Evolutionary conservation across 2,797 vertebrate genomes (phyloP).

Genomic region (Oryzias dopingdopingensis): DNA sequence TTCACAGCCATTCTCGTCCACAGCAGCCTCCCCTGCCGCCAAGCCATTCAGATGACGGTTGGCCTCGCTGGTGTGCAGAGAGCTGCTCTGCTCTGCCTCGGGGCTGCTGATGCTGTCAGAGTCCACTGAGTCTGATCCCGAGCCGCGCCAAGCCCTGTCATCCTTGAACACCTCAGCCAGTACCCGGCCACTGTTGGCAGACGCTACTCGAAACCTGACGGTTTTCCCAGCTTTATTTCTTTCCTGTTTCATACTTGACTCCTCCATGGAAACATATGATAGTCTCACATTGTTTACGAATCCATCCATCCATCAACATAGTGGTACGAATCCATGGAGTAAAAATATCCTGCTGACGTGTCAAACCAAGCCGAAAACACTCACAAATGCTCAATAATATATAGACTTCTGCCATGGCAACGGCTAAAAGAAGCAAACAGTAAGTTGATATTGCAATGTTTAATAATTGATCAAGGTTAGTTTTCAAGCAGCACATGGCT

Average conservation of each 20-base stretch:
- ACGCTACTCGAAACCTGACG: slow-evolving; percentile 92
- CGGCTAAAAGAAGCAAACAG: slow-evolving; percentile 87
- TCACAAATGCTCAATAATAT: slow-evolving; percentile 86
- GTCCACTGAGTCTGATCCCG: slow-evolving; percentile 77
- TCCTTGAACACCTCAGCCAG: slow-evolving; percentile 92
- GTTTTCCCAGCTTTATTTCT: slow-evolving; percentile 76
- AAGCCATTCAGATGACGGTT: slow-evolving; percentile 85
- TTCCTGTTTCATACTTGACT: slow-evolving; percentile 70
- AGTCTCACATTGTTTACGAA: slow-evolving; percentile 51
- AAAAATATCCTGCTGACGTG: slow-evolving; percentile 55
- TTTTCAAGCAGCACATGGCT: slow-evolving; percentile 37
- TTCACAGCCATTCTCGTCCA: slow-evolving; percentile 78
- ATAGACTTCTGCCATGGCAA: slow-evolving; percentile 89
- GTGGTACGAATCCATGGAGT: slow-evolving; percentile 44
- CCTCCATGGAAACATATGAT: slow-evolving; percentile 72
- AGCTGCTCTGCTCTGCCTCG: slow-evolving; percentile 77
- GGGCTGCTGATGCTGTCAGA: slow-evolving; percentile 82
- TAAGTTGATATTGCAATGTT: slow-evolving; percentile 78
- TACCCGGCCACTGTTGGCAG: slow-evolving; percentile 92
- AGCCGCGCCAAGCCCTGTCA: slow-evolving; percentile 61
- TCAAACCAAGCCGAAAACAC: slow-evolving; percentile 68
- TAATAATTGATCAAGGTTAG: slow-evolving; percentile 81
- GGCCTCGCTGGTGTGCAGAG: slow-evolving; percentile 71
- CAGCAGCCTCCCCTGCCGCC: slow-evolving; percentile 42
- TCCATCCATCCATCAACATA: slow-evolving; percentile 33